Evolutionary conservation across 2,888 invertebrate genomes (phyloP), one percentile per base, ranked within the genome.

Genomic region (Cantharis flavilabris): DNA sequence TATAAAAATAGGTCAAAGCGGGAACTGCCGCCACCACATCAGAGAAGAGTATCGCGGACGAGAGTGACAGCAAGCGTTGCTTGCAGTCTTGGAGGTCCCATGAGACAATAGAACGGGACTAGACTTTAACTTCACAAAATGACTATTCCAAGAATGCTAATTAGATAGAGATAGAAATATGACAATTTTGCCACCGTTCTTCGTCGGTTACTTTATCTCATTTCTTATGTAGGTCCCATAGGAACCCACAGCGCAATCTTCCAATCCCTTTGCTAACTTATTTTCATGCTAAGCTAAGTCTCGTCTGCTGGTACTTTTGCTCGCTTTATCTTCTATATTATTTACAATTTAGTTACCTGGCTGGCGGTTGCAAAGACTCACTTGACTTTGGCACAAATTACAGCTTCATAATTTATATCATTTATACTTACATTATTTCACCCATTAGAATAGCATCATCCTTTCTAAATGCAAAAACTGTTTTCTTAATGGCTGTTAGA

Each of bases 121-220:
- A 81, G 80, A 79, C 82, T 81, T 79, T 80, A 80, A 81, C 82
- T 83, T 82, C 81, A 81, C 82, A 82, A 84, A 84, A 84, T 84
- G 85, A 84, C 84, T 84, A 83, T 83, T 84, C 81, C 84, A 84
- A 83, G 84, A 84, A 84, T 85, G 85, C 86, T 86, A 86, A 86
- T 86, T 86, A 86, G 86, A 86, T 83, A 80, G 83, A 85, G 86
- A 86, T 84, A 83, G 85, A 84, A 84, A 84, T 84, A 85, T 84
- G 85, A 85, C 84, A 85, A 85, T 85, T 85, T 84, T 84, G 83
- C 83, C 82, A 83, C 83, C 81, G 84, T 83, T 84, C 84, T 82
- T 83, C 83, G 83, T 83, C 84, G 83, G 84, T 85, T 84, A 85
- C 84, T 85, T 85, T 85, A 85, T 84, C 84, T 85, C 84, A 84